These are phyloP conservation scores for Coelopa frigida DNA, from an alignment of 1,140 invertebrate genomes.

Conservation along the genomic window DNA sequence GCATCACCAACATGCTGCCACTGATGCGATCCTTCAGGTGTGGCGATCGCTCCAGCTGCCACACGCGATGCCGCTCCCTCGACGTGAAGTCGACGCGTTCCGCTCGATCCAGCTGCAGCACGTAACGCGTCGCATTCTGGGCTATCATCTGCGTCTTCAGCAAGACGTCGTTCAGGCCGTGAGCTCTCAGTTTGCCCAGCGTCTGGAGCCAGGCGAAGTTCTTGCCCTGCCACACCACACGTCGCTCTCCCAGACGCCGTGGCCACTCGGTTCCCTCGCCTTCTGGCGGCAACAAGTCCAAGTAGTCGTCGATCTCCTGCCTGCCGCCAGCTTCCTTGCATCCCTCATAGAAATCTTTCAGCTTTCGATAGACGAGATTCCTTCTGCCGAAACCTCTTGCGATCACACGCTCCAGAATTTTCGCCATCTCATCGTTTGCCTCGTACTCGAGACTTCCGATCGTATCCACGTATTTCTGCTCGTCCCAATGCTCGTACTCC, in stretches of 20 bases:
- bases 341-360: background rate
- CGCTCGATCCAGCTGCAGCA: background rate
- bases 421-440: background rate
- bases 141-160: background rate
- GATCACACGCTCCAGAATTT: background rate
- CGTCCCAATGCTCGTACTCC: background rate
- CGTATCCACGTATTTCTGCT: conserved; percentile 4
- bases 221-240: background rate
- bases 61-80: background rate
- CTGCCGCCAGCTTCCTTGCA: background rate
- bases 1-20: background rate
- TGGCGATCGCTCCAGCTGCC: background rate
- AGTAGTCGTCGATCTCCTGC: conserved; percentile 4
- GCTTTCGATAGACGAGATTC: conserved; percentile 6
- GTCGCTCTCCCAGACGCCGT: background rate
- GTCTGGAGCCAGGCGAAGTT: background rate
- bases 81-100: background rate
- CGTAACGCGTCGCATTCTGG: conserved; percentile 6
- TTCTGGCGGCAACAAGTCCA: conserved; percentile 1
- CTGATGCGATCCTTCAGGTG: background rate
- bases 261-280: conserved; percentile 3
- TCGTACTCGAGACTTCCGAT: conserved; percentile 10
- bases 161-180: conserved; percentile 8
- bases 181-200: background rate
- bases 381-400: background rate